Conservation (phyloP, 2,888 invertebrate genomes). For the Tribolium freemani region DNA sequence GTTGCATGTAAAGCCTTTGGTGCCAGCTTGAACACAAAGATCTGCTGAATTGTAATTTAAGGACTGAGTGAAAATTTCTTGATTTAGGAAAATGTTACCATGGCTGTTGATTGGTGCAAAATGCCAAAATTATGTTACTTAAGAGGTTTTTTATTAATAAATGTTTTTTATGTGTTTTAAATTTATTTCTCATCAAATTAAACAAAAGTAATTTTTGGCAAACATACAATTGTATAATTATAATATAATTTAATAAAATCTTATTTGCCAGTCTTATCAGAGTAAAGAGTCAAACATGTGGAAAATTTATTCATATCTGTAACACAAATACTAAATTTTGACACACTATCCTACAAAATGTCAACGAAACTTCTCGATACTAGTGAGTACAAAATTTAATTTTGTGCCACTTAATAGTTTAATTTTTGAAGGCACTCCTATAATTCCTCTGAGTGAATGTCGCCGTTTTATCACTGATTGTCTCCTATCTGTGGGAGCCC, state of each 20-base stretch:
- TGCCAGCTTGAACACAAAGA: neutral
- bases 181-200: too few species aligned
- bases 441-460: constrained; percentile 70
- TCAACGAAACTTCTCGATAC: constrained; percentile 7
- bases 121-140: too few species aligned
- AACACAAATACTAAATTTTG: neutral
- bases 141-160: too few species aligned
- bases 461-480: constrained; percentile 76
- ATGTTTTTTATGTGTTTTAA: too few species aligned
- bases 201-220: too few species aligned
- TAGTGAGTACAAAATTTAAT: neutral
- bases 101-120: neutral
- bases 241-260: neutral
- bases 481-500: constrained; percentile 76
- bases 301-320: constrained; percentile 1
- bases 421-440: constrained; percentile 45
- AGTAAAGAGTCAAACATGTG: neutral
- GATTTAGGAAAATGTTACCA: constrained; percentile 9
- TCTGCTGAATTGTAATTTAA: neutral
- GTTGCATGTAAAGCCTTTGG: constrained; percentile 39
- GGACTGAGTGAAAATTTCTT: neutral
- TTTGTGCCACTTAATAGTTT: neutral
- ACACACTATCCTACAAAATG: neutral
- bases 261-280: neutral
- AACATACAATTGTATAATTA: neutral